Evolutionary conservation across 2,113 vertebrate genomes (phyloP).

Genomic region (Albula glossodonta): DNA sequence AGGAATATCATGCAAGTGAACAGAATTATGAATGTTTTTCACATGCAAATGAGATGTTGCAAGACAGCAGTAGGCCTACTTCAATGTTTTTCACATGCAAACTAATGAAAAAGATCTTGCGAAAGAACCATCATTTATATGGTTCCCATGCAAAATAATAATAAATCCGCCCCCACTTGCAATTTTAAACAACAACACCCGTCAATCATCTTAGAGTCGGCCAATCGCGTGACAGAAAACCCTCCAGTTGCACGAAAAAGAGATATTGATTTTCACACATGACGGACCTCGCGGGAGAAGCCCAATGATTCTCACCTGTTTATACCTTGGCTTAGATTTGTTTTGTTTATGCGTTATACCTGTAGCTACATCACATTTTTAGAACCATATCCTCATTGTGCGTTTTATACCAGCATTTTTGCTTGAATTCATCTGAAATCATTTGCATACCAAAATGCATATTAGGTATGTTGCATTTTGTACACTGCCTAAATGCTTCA

Average conservation of each 20-base stretch:
- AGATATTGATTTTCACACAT: conserved; percentile 38
- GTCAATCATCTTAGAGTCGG: conserved; percentile 23
- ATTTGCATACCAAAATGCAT: conserved; percentile 25
- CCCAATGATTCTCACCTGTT: conserved; percentile 40
- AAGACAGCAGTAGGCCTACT: neutral
- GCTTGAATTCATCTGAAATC: conserved; percentile 23
- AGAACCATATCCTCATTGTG: conserved; percentile 27
- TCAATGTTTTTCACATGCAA: conserved; percentile 5
- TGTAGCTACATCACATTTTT: conserved; percentile 27
- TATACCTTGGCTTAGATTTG: conserved; percentile 30
- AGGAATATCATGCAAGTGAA: neutral
- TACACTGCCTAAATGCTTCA: conserved; percentile 14
- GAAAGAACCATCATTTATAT: neutral
- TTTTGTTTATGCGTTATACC: conserved; percentile 29
- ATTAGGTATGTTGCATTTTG: conserved; percentile 30
- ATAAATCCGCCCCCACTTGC: conserved; percentile 18
- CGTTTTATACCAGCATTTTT: conserved; percentile 18
- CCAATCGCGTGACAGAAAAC: conserved; percentile 30
- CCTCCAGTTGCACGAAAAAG: conserved; percentile 27
- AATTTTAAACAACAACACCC: conserved; percentile 12
- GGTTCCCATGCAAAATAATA: conserved; percentile 1
- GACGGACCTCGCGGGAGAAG: conserved; percentile 41
- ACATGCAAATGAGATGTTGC: neutral
- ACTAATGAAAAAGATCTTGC: neutral
- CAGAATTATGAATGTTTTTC: neutral